phyloP scores from a whole-genome alignment of 1,140 invertebrate species.

The Rhagoletis pomonella region DNA sequence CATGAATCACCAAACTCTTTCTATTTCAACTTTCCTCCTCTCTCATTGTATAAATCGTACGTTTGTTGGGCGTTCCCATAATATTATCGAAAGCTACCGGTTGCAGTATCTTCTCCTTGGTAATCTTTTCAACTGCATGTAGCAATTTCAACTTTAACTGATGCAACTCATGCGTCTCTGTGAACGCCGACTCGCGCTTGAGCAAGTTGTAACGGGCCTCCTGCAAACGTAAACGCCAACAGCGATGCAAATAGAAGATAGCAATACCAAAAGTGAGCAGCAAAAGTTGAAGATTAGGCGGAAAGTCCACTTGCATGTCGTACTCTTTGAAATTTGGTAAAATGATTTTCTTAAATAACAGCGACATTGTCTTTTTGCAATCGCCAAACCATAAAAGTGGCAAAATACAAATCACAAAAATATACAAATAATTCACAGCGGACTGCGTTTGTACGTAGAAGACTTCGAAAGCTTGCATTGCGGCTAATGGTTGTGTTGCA shows the following conservation, averaged over 20 bases:
- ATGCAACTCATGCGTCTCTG: constrained; percentile 36
- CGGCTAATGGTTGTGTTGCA: background rate
- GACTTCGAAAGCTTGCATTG: constrained; percentile 52
- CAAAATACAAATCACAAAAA: constrained; percentile 42
- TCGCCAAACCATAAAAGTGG: constrained; percentile 55
- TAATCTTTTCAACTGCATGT: constrained; percentile 38
- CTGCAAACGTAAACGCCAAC: constrained; percentile 40
- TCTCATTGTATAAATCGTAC: background rate
- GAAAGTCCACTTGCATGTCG: constrained; percentile 29
- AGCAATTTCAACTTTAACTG: constrained; percentile 37
- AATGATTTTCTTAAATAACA: constrained; percentile 49
- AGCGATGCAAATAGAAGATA: constrained; percentile 21
- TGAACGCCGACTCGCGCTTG: constrained; percentile 5
- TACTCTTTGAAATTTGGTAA: constrained; percentile 46
- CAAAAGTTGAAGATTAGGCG: background rate
- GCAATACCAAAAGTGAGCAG: background rate
- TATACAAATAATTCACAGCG: constrained; percentile 48
- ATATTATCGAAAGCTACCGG: background rate
- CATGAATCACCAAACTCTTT: no score
- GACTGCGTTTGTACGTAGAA: constrained; percentile 38
- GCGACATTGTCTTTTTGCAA: constrained; percentile 53
- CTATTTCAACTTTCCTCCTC: no score
- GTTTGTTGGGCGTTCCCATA: background rate
- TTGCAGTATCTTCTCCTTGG: constrained; percentile 1
- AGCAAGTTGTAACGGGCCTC: background rate